Evolutionary conservation across 2,888 invertebrate genomes (phyloP), one percentile per base, ranked within the genome.

Genomic region (Odiellus spinosus): DNA sequence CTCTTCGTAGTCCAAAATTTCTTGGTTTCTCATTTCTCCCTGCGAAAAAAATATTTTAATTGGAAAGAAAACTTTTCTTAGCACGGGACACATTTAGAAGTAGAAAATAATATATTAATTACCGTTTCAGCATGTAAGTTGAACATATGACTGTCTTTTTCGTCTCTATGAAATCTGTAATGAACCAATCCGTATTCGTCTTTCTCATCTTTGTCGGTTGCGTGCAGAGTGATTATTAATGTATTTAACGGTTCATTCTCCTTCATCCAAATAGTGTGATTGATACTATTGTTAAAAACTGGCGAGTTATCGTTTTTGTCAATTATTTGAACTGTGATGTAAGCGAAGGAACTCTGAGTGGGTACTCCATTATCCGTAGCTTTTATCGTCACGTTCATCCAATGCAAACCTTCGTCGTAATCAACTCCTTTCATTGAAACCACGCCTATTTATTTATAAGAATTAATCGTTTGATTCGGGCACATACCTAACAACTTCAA

Each of bases 261-360:
- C 17, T 15, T 15, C 14, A 36, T 36, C 6, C 6, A 14, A 36
- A 36, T 12, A 15, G 14, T 36, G 38, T 36, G 12, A 17, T 26
- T 26, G 8, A 17, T 15, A 8, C 17, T 17, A 12, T 5, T 36
- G 17, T 76, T 62, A 61, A 88, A 88, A 58, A 80, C 76, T 0
- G 88, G 88, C 65, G 83, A 86, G 61, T 91, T 91, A 64, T 90
- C 90, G 61, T 91, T 91, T 64, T 88, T 88, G 60, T 91, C 90
- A 44, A 88, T 61, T 2, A 86, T 17, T 17, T 36, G 10, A 6
- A 36, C 2, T 6, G 17, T 15, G 12, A 36, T 12, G 17, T 15
- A 36, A 14, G 38, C 17, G 17, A 15, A 15, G 17, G 38, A 36
- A 15, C 15, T 15, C 14, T 12, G 5, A n/a, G 79, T 69, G 1